A percentile compares a stretch with the other conserved stretches of the same genome.
These are phyloP conservation scores for Iselma pallidipennis DNA, from an alignment of 2,888 invertebrate species.

Conservation along the genomic window DNA sequence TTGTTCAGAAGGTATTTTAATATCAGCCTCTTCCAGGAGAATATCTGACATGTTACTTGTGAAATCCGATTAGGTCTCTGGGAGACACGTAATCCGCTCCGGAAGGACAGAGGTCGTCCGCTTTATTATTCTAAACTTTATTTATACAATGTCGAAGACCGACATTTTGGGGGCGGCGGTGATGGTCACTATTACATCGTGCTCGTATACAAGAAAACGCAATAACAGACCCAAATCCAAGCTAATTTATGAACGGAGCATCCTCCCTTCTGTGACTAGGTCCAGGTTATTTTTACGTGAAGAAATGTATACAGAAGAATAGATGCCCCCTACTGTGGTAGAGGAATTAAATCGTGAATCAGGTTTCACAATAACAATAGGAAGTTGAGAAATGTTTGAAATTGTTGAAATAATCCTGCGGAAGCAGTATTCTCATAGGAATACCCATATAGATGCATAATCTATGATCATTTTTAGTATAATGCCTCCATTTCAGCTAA, in stretches of 20 bases:
- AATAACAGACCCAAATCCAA: slow-evolving; percentile 39
- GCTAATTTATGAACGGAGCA: slow-evolving; percentile 43
- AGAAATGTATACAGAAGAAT: not conserved
- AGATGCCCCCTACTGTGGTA: not conserved
- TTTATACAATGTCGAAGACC: not conserved
- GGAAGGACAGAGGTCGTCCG: not conserved
- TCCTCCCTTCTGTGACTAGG: no score
- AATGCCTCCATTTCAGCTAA: not conserved
- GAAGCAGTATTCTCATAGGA: no score
- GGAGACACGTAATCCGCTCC: not conserved
- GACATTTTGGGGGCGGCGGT: no score
- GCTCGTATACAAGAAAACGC: slow-evolving; percentile 39
- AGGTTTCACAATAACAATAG: not conserved
- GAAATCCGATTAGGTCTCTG: not conserved
- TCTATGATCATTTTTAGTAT: no score
- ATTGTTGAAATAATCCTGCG: not conserved
- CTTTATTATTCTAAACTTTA: not conserved
- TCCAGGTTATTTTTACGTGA: not conserved
- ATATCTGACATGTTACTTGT: not conserved
- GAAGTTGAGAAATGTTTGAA: not conserved
- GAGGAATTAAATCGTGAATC: not conserved
- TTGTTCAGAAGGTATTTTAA: not conserved
- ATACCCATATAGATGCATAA: no score
- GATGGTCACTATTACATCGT: no score
- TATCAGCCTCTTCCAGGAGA: not conserved